These are phyloP conservation scores for Plagodis dolabraria DNA, from an alignment of 2,888 invertebrate species.

Conservation along the genomic window DNA sequence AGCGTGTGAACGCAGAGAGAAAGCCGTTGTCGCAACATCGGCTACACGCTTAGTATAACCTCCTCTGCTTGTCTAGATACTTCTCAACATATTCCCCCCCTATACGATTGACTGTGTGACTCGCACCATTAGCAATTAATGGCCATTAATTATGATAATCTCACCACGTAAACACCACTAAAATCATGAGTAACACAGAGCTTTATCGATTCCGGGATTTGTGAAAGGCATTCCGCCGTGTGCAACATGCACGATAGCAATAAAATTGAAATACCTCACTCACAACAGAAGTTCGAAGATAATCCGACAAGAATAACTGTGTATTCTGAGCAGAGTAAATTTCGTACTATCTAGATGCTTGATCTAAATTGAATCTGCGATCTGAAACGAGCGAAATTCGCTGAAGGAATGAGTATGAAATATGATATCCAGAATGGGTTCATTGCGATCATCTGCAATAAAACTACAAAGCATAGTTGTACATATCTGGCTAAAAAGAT, in stretches of 20 bases:
- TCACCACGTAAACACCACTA: constrained; percentile 49
- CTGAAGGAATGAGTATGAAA: constrained; percentile 57
- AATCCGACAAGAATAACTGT: constrained; percentile 56
- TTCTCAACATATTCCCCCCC: constrained; percentile 53
- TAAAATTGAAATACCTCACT: constrained; percentile 43
- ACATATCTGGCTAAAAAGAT: constrained; percentile 60
- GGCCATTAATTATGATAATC: constrained; percentile 56
- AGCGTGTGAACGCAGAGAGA: constrained; percentile 82
- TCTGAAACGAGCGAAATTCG: constrained; percentile 64
- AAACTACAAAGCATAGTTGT: constrained; percentile 53
- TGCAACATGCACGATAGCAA: constrained; percentile 32
- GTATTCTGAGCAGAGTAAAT: constrained; percentile 54
- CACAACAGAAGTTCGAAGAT: constrained; percentile 45
- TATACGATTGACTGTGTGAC: constrained; percentile 57
- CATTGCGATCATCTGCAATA: constrained; percentile 56
- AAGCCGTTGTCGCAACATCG: constrained; percentile 79
- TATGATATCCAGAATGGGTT: constrained; percentile 55
- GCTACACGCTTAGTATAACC: constrained; percentile 64
- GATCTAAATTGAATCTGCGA: constrained; percentile 75
- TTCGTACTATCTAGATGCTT: constrained; percentile 57
- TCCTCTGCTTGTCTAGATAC: constrained; percentile 58
- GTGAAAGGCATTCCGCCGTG: constrained; percentile 42
- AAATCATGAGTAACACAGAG: constrained; percentile 43
- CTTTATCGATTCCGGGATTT: constrained; percentile 41
- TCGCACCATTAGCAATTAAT: constrained; percentile 54